These are phyloP conservation scores for Sebastolobus altivelis DNA, from an alignment of 2,797 vertebrate genomes.

Conservation along the genomic window DNA sequence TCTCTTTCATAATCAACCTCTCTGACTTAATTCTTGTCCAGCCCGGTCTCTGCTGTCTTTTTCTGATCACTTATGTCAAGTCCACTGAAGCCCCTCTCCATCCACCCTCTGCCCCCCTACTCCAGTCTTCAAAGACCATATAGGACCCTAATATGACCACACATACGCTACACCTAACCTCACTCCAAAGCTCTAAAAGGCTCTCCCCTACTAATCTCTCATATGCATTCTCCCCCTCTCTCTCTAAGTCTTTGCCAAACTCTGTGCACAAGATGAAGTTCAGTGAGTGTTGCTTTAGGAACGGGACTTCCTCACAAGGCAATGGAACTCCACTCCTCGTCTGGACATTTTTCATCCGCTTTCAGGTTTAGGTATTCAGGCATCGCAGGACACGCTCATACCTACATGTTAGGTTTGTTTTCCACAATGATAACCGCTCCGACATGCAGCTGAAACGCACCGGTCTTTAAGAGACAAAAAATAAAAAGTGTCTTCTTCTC, in stretches of 20 bases:
- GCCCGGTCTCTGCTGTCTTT: not conserved
- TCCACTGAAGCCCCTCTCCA: not conserved
- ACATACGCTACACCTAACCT: not conserved
- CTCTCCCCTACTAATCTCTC: conserved; percentile 49
- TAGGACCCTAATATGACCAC: conserved; percentile 14
- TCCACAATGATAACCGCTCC: not conserved
- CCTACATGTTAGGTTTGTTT: conserved; percentile 7
- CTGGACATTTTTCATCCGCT: conserved; percentile 63
- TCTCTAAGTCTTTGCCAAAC: conserved; percentile 42
- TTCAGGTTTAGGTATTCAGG: conserved; percentile 55
- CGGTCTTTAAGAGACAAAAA: not conserved
- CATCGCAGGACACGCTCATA: not conserved
- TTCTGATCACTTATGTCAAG: not conserved
- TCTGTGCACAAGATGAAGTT: conserved; percentile 31
- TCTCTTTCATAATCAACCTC: conserved; percentile 46
- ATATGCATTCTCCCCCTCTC: conserved; percentile 14
- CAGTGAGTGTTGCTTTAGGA: conserved; percentile 53
- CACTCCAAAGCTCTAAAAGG: conserved; percentile 18
- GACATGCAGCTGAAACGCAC: not conserved
- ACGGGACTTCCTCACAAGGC: conserved; percentile 73
- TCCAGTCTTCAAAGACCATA: conserved; percentile 7
- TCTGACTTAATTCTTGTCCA: conserved; percentile 7
- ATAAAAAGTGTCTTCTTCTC: not conserved
- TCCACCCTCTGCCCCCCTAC: conserved; percentile 11
- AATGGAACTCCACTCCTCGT: conserved; percentile 39